These are phyloP conservation scores for Vidua macroura DNA, from an alignment of 2,113 vertebrate genomes.

Conservation along the genomic window DNA sequence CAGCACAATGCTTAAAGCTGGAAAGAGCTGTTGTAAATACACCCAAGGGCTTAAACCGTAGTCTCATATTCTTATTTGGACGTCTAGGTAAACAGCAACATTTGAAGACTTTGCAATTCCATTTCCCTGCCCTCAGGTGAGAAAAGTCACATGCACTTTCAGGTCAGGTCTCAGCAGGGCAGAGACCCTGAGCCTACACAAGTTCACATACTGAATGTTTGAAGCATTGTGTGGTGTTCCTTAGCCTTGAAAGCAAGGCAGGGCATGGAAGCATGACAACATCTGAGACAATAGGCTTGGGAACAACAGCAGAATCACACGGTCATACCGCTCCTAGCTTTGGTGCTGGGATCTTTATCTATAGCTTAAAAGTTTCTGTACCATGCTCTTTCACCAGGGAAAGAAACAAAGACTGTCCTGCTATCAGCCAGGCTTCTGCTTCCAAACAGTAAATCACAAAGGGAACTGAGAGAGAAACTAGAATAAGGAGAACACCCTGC, in stretches of 20 bases:
- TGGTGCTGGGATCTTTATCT: background rate
- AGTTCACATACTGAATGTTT: background rate
- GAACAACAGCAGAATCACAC: background rate
- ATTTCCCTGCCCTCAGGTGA: slow-evolving; percentile 36
- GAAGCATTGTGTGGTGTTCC: background rate
- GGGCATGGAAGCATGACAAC: background rate
- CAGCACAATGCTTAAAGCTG: slow-evolving; percentile 3
- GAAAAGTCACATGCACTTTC: background rate
- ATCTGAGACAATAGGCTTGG: background rate
- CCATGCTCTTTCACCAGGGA: background rate
- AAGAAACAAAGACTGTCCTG: background rate
- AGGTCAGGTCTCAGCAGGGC: background rate
- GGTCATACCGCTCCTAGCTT: background rate
- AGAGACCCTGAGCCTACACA: background rate
- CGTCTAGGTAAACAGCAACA: slow-evolving; percentile 30
- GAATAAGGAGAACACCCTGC: slow-evolving; percentile 18
- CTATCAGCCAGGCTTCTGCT: background rate
- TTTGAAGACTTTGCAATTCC: slow-evolving; percentile 31
- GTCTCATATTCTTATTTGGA: slow-evolving; percentile 40
- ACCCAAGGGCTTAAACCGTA: slow-evolving; percentile 52
- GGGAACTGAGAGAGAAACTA: slow-evolving; percentile 49
- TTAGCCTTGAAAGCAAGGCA: background rate
- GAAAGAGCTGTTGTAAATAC: slow-evolving; percentile 42
- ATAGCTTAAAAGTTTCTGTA: background rate
- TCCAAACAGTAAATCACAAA: background rate